These are phyloP conservation scores for Dicentrarchus labrax DNA, from an alignment of 2,113 vertebrate genomes.

Conservation along the genomic window DNA sequence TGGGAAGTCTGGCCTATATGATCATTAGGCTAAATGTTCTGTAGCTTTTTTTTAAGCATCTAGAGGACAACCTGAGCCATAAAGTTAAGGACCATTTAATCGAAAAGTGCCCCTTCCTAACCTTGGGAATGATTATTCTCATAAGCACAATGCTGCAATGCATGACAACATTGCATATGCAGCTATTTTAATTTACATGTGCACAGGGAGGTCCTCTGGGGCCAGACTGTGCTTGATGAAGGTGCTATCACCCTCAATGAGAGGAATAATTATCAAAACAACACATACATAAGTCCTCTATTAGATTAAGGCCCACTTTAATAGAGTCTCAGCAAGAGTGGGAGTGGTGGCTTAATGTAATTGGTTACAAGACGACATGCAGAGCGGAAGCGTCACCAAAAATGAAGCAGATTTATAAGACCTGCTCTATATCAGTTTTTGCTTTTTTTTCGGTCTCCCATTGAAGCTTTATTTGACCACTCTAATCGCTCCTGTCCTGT, in stretches of 20 bases:
- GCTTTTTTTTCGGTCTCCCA: neutral
- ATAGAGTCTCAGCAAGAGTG: conserved; percentile 73
- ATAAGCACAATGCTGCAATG: conserved; percentile 35
- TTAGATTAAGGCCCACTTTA: conserved; percentile 78
- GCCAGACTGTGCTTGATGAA: conserved; percentile 73
- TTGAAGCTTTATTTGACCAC: conserved; percentile 76
- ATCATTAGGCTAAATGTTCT: conserved; percentile 40
- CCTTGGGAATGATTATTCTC: conserved; percentile 57
- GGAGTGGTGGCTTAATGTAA: conserved; percentile 74
- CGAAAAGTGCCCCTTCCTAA: conserved; percentile 41
- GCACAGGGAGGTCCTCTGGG: conserved; percentile 56
- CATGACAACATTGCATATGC: conserved; percentile 42
- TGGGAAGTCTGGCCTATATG: neutral
- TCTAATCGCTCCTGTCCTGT: conserved; percentile 78
- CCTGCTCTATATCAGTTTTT: conserved; percentile 19
- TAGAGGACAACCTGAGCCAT: conserved; percentile 20
- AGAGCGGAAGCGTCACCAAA: conserved; percentile 46
- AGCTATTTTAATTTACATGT: conserved; percentile 72
- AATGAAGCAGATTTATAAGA: conserved; percentile 66
- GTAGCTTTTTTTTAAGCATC: conserved; percentile 30
- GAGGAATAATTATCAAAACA: conserved; percentile 79
- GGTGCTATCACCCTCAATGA: conserved; percentile 78
- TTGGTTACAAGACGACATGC: conserved; percentile 73
- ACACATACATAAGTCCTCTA: conserved; percentile 76
- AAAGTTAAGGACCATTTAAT: conserved; percentile 62